These are phyloP conservation scores for Drosophila carrolli DNA, from an alignment of 1,140 invertebrate species.

Conservation along the genomic window DNA sequence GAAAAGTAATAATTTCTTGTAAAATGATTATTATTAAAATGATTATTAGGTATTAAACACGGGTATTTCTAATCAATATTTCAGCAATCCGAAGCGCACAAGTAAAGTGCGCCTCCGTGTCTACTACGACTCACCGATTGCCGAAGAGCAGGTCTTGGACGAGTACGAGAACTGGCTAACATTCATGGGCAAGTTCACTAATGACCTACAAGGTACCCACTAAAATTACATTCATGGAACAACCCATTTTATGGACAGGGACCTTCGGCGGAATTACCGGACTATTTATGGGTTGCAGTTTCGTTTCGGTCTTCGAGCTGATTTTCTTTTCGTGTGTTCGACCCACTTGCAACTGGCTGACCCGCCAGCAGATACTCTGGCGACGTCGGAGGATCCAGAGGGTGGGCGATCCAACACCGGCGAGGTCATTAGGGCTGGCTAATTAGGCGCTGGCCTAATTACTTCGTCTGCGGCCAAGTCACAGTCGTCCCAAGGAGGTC, in stretches of 20 bases:
- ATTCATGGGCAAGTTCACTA: slow-evolving; percentile 63
- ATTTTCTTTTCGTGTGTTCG: slow-evolving; percentile 85
- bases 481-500: slow-evolving; percentile 4
- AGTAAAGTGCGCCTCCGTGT: slow-evolving; percentile 84
- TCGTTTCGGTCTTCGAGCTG: slow-evolving; percentile 88
- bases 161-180: slow-evolving; percentile 86
- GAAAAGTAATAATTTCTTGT: too few species aligned
- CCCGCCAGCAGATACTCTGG: slow-evolving; percentile 61
- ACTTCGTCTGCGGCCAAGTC: not conserved
- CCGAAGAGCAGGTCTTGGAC: slow-evolving; percentile 86
- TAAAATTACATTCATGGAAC: slow-evolving; percentile 5
- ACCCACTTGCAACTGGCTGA: slow-evolving; percentile 75
- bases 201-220: slow-evolving; percentile 16
- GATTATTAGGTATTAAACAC: too few species aligned
- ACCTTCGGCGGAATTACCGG: slow-evolving; percentile 88
- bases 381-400: slow-evolving; percentile 18
- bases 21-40: too few species aligned
- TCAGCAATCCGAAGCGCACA: slow-evolving; percentile 19
- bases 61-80: not conserved
- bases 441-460: slow-evolving; percentile 45
- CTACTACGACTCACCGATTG: slow-evolving; percentile 87
- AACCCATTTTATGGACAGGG: slow-evolving; percentile 83
- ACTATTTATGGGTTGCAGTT: slow-evolving; percentile 88
- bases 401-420: slow-evolving; percentile 3
- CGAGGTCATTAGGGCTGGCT: slow-evolving; percentile 53